Evolutionary conservation across 2,113 vertebrate genomes (phyloP).

Genomic region (Oreochromis spilurus): DNA sequence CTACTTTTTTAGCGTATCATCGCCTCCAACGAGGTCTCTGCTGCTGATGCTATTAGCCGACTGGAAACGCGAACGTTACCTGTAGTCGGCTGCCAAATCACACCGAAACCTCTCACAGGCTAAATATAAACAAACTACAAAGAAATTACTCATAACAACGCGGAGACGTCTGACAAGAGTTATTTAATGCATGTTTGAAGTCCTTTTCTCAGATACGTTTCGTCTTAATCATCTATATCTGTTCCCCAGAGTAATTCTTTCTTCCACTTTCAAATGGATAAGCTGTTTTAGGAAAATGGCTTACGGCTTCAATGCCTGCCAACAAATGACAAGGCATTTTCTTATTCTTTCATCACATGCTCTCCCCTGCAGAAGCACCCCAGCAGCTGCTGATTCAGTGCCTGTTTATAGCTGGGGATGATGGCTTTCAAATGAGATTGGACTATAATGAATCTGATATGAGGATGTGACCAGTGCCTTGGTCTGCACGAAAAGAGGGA

Average conservation of each 20-base stretch:
- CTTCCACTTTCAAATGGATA: conserved; percentile 19
- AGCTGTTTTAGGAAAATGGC: conserved; percentile 36
- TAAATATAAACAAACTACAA: conserved; percentile 26
- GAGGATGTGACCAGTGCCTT: background rate
- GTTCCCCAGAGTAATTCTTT: conserved; percentile 14
- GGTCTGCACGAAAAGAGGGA: background rate
- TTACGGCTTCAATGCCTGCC: conserved; percentile 25
- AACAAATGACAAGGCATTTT: conserved; percentile 49
- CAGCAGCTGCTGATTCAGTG: conserved; percentile 34
- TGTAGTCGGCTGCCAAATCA: conserved; percentile 4
- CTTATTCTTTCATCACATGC: conserved; percentile 42
- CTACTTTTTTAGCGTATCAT: background rate
- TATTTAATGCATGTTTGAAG: conserved; percentile 17
- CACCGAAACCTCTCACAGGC: background rate
- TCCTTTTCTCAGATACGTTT: background rate
- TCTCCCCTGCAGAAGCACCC: background rate
- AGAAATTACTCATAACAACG: conserved; percentile 21
- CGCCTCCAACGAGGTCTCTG: background rate
- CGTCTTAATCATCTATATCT: conserved; percentile 28
- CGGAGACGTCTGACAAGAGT: conserved; percentile 10
- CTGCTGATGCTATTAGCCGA: background rate
- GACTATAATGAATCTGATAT: conserved; percentile 23
- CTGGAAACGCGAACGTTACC: background rate
- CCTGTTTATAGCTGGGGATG: conserved; percentile 24
- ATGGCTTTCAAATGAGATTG: conserved; percentile 44